Evolutionary conservation across 2,797 vertebrate species (phyloP), one percentile per base, ranked within the genome.

Genomic region (Karalla daura): DNA sequence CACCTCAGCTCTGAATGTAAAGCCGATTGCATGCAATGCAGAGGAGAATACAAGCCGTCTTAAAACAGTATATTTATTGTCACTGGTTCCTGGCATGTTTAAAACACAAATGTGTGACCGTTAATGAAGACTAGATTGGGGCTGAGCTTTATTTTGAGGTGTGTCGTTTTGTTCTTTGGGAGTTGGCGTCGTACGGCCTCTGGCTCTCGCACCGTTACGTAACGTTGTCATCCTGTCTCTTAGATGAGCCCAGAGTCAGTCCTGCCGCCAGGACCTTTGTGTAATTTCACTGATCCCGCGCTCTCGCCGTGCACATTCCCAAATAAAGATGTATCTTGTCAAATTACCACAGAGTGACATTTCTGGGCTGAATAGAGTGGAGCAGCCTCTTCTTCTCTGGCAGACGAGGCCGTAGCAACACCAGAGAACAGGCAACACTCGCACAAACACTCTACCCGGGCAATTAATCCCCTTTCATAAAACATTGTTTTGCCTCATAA

Each of bases 401-500:
- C 17, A 55, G 13, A 10, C 14, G 7, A 14, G 12, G 3, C 21
- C 54, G 23, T 27, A 20, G n/a, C 15, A 12, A n/a, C 9, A 5
- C 14, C 27, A 41, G 21, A 55, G 36, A 24, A 41, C 18, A 1
- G 13, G 15, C 18, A 51, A 36, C n/a, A n/a, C 21, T 3, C 30
- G 7, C 8, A 7, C n/a, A 37, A 37, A n/a, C 5, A 7, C 17
- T 37, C 7, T 39, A 36, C 7, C 20, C 18, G 49, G 59, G 33
- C 14, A 12, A 20, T 43, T 18, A 11, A 32, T 55, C 51, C 51
- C 32, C 46, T 23, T 70, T 65, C 21, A 20, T 49, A 40, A 37
- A 58, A 63, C n/a, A 70, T 28, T 2, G 24, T 56, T 79, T 62
- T 43, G 18, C 28, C 54, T 61, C 20, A 17, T 39, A 47, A 73